Base-by-base conservation (phyloP, 2,797 vertebrate genomes). In the Carapus acus region DNA sequence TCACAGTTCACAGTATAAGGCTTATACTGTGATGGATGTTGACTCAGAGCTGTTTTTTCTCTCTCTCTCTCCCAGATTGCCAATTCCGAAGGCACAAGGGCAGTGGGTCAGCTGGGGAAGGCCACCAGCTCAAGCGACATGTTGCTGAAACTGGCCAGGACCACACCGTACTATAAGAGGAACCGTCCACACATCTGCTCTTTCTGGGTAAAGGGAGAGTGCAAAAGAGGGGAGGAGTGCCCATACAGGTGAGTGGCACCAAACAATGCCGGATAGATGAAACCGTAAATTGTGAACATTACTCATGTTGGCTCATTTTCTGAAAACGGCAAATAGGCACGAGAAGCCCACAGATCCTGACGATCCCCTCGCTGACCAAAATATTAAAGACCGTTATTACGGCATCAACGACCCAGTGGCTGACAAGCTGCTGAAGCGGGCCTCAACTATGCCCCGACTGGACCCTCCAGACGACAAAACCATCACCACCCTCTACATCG, bases 151-250 rank as follows among this genome's bases (percentile, higher is more conserved):
- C 82, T 99, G 65, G 96, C 96, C 43, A 89, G 96, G 49, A 99
- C 96, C 49, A 98, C 96, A 1, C 96, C 96, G 0, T 98, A 99
- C 76, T 99, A 99, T 78, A 99, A 98, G 82, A 92, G 96, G 54
- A 99, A 98, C 69, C 88, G 96, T 13, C 96, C 96, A 0, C 96
- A 99, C 74, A 99, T 99, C 82, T 99, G 96, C 62, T 99, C 96
- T 61, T 98, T 99, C 81, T 99, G 96, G 96, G 96, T 99, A 12
- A 99, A 99, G 76, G 96, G 96, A 74, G 96, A 99, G 62, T 99
- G 96, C 78, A 96, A 97, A 83, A 89, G 96, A 89, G 96, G 96
- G 53, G 96, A 99, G 62, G 96, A 99, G 67, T 99, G 96, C 76
- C 96, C 96, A 0, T 99, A 99, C 79, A 96, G 96, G 96, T 92